A percentile compares a stretch with the other conserved stretches of the same genome.
These are phyloP conservation scores for Nematopogon swammerdamellus DNA, from an alignment of 2,888 invertebrate genomes.

Conservation along the genomic window DNA sequence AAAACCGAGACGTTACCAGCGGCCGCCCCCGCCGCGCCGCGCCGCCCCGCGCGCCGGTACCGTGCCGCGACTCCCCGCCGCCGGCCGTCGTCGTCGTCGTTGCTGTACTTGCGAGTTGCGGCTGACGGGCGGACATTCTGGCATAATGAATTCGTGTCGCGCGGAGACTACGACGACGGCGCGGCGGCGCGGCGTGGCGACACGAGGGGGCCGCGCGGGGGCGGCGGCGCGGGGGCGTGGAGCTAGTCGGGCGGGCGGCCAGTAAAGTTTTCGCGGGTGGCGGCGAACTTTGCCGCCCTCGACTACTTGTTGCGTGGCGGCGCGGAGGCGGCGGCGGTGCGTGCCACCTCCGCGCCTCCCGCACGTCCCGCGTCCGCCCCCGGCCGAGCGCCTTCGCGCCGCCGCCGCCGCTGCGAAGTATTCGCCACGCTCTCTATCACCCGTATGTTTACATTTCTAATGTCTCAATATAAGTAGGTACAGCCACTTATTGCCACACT, in stretches of 20 bases:
- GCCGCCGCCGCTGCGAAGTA: background rate
- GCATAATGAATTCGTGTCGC: background rate
- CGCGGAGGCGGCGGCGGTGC: background rate
- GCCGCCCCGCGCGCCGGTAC: too few relatives aligned
- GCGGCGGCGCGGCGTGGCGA: background rate
- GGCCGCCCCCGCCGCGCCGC: too few relatives aligned
- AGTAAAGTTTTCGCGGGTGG: slow-evolving; percentile 3
- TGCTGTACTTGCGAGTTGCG: too few relatives aligned
- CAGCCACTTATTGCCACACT: too few relatives aligned
- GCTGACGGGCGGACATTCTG: background rate
- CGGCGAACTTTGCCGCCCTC: slow-evolving; percentile 1
- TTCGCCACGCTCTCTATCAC: too few relatives aligned
- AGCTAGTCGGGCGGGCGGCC: slow-evolving; percentile 1
- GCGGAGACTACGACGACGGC: background rate
- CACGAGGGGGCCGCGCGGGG: background rate
- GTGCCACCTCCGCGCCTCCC: slow-evolving; percentile 1
- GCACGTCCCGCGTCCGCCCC: background rate
- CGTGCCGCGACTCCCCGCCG: too few relatives aligned
- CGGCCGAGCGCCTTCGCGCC: background rate
- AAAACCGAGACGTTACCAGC: too few relatives aligned
- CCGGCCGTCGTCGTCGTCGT: too few relatives aligned
- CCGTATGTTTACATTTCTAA: too few relatives aligned
- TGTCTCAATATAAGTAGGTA: too few relatives aligned
- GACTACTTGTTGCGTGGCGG: background rate
- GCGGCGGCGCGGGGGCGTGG: background rate